Percentiles rank a stretch among this genome's conserved stretches.
These are phyloP conservation scores for Picus viridis DNA, from an alignment of 2,797 vertebrate species.

Conservation along the genomic window DNA sequence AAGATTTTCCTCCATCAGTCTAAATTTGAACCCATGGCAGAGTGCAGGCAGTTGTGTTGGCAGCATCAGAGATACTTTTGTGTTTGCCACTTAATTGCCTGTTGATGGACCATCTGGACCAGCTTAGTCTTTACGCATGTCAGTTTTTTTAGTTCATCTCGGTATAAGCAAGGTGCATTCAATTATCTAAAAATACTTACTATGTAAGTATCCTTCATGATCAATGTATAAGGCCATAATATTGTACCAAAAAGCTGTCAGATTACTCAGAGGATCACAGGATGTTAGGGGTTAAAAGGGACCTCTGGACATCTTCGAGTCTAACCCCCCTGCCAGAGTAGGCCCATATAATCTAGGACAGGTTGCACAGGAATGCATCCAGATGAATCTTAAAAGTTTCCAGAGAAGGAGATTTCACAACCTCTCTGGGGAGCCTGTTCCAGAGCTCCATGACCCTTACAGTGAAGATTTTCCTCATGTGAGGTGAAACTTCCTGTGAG, in stretches of 20 bases:
- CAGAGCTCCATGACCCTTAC: too few species aligned
- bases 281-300: too few species aligned
- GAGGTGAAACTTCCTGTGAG: too few species aligned
- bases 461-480: too few species aligned
- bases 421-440: too few species aligned
- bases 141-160: slow-evolving; percentile 63
- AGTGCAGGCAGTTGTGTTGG: slow-evolving; percentile 35
- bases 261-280: neutral
- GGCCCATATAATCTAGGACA: too few species aligned
- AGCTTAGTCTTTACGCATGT: neutral
- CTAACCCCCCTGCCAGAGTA: too few species aligned
- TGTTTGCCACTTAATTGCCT: slow-evolving; percentile 66
- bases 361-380: too few species aligned
- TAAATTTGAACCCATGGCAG: slow-evolving; percentile 27
- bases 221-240: neutral
- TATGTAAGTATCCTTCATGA: neutral
- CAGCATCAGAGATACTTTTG: neutral
- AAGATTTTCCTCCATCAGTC: slow-evolving; percentile 28
- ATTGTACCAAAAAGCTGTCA: neutral
- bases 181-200: neutral
- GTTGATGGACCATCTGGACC: slow-evolving; percentile 61
- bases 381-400: too few species aligned
- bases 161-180: neutral
- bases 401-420: too few species aligned
- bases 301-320: too few species aligned